Evolutionary conservation across 1,140 invertebrate species (phyloP).

Genomic region (Drosophila setifemur): DNA sequence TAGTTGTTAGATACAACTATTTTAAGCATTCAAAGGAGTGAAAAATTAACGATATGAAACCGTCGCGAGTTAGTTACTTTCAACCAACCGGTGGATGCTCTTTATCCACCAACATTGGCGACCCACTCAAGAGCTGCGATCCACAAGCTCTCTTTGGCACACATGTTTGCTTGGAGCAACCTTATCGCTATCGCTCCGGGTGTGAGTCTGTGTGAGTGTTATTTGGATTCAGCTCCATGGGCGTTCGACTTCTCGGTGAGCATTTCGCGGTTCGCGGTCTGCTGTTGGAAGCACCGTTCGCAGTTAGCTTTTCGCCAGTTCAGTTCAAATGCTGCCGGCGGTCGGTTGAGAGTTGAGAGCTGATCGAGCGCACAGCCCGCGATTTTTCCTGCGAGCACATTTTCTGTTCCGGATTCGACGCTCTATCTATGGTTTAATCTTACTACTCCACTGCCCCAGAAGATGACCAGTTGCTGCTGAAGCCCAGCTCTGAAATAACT

Average conservation of each 20-base stretch:
- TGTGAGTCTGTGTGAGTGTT: slow-evolving; percentile 41
- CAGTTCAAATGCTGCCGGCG: slow-evolving; percentile 66
- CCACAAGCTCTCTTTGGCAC: slow-evolving; percentile 35
- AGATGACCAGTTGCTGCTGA: slow-evolving; percentile 25
- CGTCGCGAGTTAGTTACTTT: background rate
- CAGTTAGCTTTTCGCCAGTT: slow-evolving; percentile 71
- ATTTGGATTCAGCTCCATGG: slow-evolving; percentile 36
- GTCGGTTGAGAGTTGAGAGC: slow-evolving; percentile 56
- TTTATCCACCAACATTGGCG: background rate
- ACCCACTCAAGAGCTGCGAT: slow-evolving; percentile 12
- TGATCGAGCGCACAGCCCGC: slow-evolving; percentile 20
- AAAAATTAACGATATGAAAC: too few species aligned
- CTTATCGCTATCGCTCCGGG: slow-evolving; percentile 58
- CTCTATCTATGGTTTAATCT: slow-evolving; percentile 4
- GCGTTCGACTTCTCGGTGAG: slow-evolving; percentile 43
- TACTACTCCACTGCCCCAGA: slow-evolving; percentile 2
- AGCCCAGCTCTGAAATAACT: background rate
- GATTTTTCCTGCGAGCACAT: slow-evolving; percentile 16
- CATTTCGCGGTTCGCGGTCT: slow-evolving; percentile 61
- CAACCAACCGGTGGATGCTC: background rate
- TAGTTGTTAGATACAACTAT: too few species aligned
- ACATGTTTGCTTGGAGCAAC: slow-evolving; percentile 28
- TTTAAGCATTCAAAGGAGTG: too few species aligned
- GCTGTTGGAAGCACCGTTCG: slow-evolving; percentile 63
- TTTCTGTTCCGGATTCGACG: background rate